Conservation (phyloP, 1,140 invertebrate species). For the Lepidurus couesii region DNA sequence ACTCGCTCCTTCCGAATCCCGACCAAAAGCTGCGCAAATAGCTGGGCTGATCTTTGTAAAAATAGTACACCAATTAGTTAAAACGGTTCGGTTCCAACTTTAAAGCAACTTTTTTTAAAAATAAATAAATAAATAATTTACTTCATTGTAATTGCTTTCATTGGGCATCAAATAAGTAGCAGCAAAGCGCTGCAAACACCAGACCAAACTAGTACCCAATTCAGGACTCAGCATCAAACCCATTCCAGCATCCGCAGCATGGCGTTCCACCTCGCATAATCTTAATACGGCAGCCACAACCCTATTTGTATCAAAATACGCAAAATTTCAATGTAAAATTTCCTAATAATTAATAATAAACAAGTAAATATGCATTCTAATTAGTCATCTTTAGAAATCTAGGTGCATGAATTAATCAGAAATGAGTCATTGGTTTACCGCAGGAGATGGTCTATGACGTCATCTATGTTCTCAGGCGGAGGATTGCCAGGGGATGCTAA, state of each 20-base stretch:
- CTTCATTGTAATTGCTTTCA: constrained; percentile 44
- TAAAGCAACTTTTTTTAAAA: constrained; percentile 20
- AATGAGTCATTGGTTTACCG: not conserved
- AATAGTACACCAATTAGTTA: constrained; percentile 31
- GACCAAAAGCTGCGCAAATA: constrained; percentile 56
- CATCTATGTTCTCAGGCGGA: constrained; percentile 36
- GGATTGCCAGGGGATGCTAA: constrained; percentile 48
- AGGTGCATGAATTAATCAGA: no score
- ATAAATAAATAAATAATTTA: constrained; percentile 32
- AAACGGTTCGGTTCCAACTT: not conserved
- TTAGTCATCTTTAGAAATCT: not conserved
- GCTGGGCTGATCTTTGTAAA: constrained; percentile 49
- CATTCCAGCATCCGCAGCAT: constrained; percentile 56
- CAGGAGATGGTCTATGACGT: constrained; percentile 30
- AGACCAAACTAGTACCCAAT: constrained; percentile 67
- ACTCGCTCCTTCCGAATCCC: constrained; percentile 52
- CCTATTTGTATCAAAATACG: constrained; percentile 48
- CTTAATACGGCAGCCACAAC: constrained; percentile 60
- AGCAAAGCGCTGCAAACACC: constrained; percentile 73
- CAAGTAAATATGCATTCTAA: not conserved
- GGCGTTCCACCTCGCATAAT: constrained; percentile 61
- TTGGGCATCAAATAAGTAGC: constrained; percentile 65
- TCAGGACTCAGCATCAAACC: constrained; percentile 67
- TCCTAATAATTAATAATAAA: not conserved
- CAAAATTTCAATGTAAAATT: not conserved